phyloP scores from a whole-genome alignment of 2,113 vertebrate genomes.

The Phylloscopus trochiloides region DNA sequence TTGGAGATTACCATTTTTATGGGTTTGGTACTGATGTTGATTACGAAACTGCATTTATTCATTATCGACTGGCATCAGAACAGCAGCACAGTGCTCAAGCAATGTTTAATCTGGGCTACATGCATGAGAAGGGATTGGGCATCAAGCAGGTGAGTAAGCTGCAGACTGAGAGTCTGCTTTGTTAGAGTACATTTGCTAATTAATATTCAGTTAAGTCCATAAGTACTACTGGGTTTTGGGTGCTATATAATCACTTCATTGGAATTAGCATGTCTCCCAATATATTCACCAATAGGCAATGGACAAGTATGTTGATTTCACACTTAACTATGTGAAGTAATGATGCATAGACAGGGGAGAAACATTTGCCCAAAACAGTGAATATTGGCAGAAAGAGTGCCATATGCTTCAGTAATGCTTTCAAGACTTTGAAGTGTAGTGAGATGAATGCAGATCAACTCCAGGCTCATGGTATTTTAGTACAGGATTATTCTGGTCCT shows the following conservation, averaged over 20 bases:
- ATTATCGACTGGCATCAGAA: conserved; percentile 95
- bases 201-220: background rate
- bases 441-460: background rate
- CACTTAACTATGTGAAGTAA: background rate
- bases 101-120: conserved; percentile 98
- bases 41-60: conserved; percentile 95
- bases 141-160: conserved; percentile 88
- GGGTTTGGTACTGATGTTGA: conserved; percentile 95
- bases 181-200: background rate
- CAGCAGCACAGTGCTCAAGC: conserved; percentile 97
- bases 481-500: background rate
- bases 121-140: conserved; percentile 97
- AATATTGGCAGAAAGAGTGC: background rate
- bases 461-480: background rate
- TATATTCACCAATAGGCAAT: background rate
- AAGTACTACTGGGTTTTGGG: background rate
- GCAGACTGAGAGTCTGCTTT: background rate
- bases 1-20: conserved; percentile 98
- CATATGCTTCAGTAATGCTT: background rate
- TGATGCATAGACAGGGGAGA: background rate
- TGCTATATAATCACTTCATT: background rate
- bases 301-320: background rate
- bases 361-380: background rate
- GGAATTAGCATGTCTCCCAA: background rate
- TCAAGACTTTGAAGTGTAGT: background rate